Base-by-base conservation (phyloP, 1,140 invertebrate species). In the Neodiprion lecontei region DNA sequence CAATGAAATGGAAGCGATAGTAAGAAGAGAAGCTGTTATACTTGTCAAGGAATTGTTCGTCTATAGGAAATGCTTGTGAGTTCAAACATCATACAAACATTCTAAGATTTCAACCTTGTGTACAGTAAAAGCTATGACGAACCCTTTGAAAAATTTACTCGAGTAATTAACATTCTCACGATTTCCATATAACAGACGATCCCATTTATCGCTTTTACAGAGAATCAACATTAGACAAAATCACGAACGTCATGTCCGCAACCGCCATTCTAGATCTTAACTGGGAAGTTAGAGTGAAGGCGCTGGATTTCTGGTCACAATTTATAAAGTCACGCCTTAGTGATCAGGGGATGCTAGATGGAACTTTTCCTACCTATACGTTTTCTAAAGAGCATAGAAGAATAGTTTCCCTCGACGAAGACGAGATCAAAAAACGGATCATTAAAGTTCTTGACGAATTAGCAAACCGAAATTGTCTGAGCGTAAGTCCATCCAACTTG, bases 281-380 rank as follows among this genome's bases (percentile, higher is more conserved):
- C 79, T 94, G 94, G 94, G 94, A 95, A 84, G 94, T 95, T 0
- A 94, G 95, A 83, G 79, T 92, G 0, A 91, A 90, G 70, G 92
- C 93, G 0, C 80, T 96, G 0, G 86, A 91, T 68, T 95, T 93
- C 77, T 96, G 94, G 94, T 89, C 89, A 61, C 84, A 91, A 40
- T 91, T 94, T 14, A 93, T 95, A n/a, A 86, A 91, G 14, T 89
- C 90, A 3, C 89, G 92, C 75, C 83, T 95, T 1, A 90, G 87
- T 0, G 90, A 94, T 80, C 93, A 95, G 86, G 94, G 94, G 48
- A 94, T 95, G 93, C 90, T 95, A 1, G 94, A 96, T 80, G 93
- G 93, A 0, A 88, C 88, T 0, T 96, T 96, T 85, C 94, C 94
- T 0, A 91, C 90, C 0, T 91, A 95, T 0, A 95, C 93, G 9